A percentile compares a stretch with the other conserved stretches of the same genome.
phyloP scores from a whole-genome alignment of 1,140 invertebrate species.

The Phymorhynchus buccinoides region DNA sequence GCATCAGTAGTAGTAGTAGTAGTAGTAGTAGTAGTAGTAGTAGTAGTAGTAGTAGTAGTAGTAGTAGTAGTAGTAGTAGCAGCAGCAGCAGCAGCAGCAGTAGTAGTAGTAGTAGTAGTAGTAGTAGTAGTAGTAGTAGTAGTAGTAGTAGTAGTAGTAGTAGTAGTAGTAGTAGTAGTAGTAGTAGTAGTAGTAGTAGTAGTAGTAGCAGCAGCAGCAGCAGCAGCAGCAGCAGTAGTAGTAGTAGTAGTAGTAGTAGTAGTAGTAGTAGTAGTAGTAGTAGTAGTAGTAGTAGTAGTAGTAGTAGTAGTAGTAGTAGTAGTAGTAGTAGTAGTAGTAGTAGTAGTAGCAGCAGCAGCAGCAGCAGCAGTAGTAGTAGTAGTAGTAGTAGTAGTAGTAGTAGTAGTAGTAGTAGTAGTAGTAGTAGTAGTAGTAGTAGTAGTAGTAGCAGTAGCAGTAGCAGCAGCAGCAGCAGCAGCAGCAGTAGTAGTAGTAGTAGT shows the following conservation, averaged over 20 bases:
- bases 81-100: background rate
- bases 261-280: too few species aligned
- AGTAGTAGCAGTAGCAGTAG: background rate
- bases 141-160: background rate
- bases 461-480: too few species aligned
- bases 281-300: background rate
- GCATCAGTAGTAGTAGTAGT: too few species aligned
- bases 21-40: background rate
- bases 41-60: background rate
- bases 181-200: too few species aligned
- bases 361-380: background rate
- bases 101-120: background rate
- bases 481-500: conserved; percentile 16
- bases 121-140: background rate
- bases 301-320: background rate
- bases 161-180: too few species aligned
- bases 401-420: background rate
- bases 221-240: background rate
- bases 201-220: background rate
- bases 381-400: background rate
- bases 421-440: background rate
- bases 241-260: too few species aligned
- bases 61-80: background rate
- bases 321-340: background rate
- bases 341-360: background rate